A percentile compares a stretch with the other conserved stretches of the same genome.
Evolutionary conservation across 2,888 invertebrate species (phyloP).

Genomic region (Leucophenga montana): DNA sequence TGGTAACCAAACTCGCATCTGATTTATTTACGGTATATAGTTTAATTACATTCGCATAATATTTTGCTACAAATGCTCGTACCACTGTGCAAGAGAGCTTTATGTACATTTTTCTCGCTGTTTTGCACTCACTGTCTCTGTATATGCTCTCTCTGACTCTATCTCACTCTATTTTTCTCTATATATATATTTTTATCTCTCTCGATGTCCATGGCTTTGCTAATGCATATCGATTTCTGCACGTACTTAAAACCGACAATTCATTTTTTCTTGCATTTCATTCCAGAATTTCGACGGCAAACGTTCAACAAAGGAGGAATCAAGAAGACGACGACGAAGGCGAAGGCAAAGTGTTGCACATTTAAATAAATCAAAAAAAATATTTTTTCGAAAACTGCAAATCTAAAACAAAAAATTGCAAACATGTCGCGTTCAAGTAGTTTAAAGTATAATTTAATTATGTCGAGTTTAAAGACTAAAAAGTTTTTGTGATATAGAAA

Average conservation of each 20-base stretch:
- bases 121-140: no score
- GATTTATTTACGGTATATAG: no score
- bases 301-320: not conserved
- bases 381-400: conserved; percentile 1
- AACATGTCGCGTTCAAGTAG: conserved; percentile 68
- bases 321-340: not conserved
- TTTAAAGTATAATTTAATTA: conserved; percentile 50
- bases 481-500: conserved; percentile 60
- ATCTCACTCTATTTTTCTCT: no score
- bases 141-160: no score
- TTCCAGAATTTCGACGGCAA: conserved; percentile 21
- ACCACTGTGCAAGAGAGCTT: no score
- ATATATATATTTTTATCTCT: no score
- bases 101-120: no score
- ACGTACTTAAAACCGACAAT: conserved; percentile 12
- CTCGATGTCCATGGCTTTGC: not conserved
- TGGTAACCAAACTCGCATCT: no score
- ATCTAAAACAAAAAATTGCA: conserved; percentile 14
- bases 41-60: no score
- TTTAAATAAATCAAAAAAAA: not conserved
- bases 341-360: no score
- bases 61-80: no score
- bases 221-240: conserved; percentile 22
- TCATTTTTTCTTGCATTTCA: conserved; percentile 19
- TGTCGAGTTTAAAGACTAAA: conserved; percentile 66